Evolutionary conservation across 2,113 vertebrate species (phyloP).

Genomic region (Helogale parvula): DNA sequence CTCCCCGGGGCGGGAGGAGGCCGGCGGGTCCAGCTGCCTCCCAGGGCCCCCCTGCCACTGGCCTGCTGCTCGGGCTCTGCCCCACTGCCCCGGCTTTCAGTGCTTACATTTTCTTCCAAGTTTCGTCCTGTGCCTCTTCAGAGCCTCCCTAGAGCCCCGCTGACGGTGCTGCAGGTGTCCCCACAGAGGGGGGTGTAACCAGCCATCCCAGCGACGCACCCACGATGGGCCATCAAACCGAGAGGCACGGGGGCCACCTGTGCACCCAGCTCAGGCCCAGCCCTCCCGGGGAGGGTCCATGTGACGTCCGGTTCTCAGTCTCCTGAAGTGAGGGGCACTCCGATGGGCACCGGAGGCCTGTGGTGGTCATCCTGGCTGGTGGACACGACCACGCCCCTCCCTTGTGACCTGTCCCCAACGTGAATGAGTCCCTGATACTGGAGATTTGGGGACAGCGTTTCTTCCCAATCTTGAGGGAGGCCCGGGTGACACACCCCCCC

Average conservation of each 20-base stretch:
- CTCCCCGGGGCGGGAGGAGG: background rate
- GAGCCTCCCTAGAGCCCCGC: accelerated
- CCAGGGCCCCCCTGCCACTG: no score
- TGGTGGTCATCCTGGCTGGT: background rate
- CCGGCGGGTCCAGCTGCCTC: background rate
- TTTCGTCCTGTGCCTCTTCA: background rate
- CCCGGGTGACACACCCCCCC: background rate
- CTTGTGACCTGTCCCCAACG: background rate
- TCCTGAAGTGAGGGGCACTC: background rate
- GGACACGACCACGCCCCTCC: background rate
- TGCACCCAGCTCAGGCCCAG: accelerated
- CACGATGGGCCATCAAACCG: no score
- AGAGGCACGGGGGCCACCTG: background rate
- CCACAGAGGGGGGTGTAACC: background rate
- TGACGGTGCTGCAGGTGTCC: background rate
- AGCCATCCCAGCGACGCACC: background rate
- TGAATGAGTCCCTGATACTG: accelerated
- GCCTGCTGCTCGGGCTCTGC: background rate
- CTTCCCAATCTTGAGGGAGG: background rate
- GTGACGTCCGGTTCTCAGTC: background rate
- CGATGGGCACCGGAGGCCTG: background rate
- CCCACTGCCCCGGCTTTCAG: accelerated
- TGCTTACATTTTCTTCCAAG: background rate
- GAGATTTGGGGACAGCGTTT: background rate
- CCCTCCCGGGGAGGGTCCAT: no score